Evolutionary conservation across 2,888 invertebrate genomes (phyloP), one percentile per base, ranked within the genome.

Genomic region (Cataglyphis altisquamis): DNA sequence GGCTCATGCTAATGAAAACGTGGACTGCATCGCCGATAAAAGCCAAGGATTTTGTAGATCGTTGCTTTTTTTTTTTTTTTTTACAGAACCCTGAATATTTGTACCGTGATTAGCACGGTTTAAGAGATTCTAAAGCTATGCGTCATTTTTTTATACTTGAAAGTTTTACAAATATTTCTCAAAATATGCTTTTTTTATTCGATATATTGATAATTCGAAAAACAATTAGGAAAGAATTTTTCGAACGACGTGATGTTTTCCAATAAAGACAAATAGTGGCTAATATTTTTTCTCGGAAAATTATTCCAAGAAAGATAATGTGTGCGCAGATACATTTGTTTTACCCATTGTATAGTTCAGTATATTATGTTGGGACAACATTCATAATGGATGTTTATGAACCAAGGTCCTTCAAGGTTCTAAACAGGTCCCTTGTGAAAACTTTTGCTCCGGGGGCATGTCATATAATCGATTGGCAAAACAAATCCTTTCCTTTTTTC

Each of bases 1-100:
- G 64, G 77, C 62, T 57, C 62, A 81, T 87, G 75, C 36, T 82
- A 83, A 78, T 83, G 73, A 72, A 52, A 67, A 66, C 74, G 57
- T 57, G 62, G 21, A 62, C 29, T 41, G 52, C 41, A 39, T 63
- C 12, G 73, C 25, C 21, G 57, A 8, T 36, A 63, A 52, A 48
- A 74, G 8, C n/a, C 36, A 25, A 52, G 25, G 48, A 81, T 74
- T 74, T 74, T n/a, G 39, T 48, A 39, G 36, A 29, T 39, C 29
- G 39, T 48, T 39, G n/a, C 9, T 32, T 0, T 2, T 1, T 52
- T 52, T 52, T 1, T 52, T 52, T 52, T 41, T 73, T 41, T 74
- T 74, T 18, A 3, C 45, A n/a, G 21, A 73, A 39, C 39, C 29
- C 6, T 1, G 32, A 78, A 60, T 18, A n/a, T 80, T 73, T 45